Conservation (phyloP, 2,888 invertebrate genomes). For the Tenthredo livida region DNA sequence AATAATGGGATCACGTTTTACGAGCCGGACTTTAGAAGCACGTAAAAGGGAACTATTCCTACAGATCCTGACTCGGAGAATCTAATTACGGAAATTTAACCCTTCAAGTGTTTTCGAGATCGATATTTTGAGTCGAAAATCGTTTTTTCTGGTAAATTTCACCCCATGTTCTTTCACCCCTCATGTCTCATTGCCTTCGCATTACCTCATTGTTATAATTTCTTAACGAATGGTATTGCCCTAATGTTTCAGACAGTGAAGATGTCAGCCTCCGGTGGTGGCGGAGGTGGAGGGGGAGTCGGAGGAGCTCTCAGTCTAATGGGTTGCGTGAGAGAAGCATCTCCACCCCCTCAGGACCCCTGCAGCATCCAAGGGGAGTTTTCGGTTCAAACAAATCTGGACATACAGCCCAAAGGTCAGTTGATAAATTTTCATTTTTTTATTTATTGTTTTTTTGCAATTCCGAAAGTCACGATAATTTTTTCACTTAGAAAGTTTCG, state of each 20-base stretch:
- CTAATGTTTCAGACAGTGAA: slow-evolving; percentile 70
- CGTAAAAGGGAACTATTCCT: too few relatives aligned
- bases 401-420: slow-evolving; percentile 74
- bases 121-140: too few relatives aligned
- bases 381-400: slow-evolving; percentile 67
- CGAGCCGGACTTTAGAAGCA: background rate
- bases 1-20: background rate
- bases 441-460: background rate
- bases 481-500: background rate
- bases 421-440: slow-evolving; percentile 29
- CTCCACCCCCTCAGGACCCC: slow-evolving; percentile 80
- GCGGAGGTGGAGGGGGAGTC: slow-evolving; percentile 79
- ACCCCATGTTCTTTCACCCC: too few relatives aligned
- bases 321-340: slow-evolving; percentile 83
- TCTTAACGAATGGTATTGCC: slow-evolving; percentile 11
- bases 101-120: too few relatives aligned
- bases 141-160: too few relatives aligned
- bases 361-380: slow-evolving; percentile 76
- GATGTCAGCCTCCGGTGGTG: slow-evolving; percentile 71
- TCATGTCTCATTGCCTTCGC: background rate
- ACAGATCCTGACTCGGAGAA: too few relatives aligned
- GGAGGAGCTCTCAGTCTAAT: slow-evolving; percentile 84
- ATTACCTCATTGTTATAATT: background rate
- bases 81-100: too few relatives aligned
- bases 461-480: background rate